Conservation (phyloP, 64 coral and sea anemone genomes). For the Anthopleura sola region DNA sequence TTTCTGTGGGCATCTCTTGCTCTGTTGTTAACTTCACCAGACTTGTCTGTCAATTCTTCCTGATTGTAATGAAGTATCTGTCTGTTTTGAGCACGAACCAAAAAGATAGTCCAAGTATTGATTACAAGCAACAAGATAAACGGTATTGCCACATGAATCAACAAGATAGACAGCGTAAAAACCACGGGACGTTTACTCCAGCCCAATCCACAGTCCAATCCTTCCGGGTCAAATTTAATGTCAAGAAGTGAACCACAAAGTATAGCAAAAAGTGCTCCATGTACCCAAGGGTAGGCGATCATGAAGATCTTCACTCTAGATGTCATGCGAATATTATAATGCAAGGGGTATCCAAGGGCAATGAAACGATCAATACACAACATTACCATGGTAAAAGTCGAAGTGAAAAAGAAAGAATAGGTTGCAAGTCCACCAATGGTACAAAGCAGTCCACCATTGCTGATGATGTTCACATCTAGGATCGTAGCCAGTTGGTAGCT, state of each 20-base stretch:
- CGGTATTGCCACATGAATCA: conserved; percentile 4
- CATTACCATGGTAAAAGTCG: background rate
- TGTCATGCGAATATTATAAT: background rate
- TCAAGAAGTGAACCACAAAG: background rate
- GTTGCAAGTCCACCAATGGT: background rate
- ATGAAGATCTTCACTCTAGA: background rate
- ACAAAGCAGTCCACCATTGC: background rate
- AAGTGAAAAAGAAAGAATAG: conserved; percentile 8
- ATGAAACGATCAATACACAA: conserved; percentile 5
- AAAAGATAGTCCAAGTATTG: background rate
- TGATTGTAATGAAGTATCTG: background rate
- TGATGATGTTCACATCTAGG: background rate
- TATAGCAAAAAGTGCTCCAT: background rate
- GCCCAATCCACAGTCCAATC: background rate
- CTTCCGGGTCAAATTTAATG: background rate
- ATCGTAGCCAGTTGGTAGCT: background rate
- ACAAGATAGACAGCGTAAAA: background rate
- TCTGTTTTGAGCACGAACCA: conserved; percentile 1
- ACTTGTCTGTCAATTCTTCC: background rate
- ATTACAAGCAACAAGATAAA: background rate
- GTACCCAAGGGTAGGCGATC: background rate
- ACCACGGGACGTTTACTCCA: background rate
- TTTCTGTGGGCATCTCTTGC: background rate
- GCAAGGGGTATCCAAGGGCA: background rate
- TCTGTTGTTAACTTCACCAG: background rate